Conservation (phyloP, 2,797 vertebrate species). For the Pangasius djambal region DNA sequence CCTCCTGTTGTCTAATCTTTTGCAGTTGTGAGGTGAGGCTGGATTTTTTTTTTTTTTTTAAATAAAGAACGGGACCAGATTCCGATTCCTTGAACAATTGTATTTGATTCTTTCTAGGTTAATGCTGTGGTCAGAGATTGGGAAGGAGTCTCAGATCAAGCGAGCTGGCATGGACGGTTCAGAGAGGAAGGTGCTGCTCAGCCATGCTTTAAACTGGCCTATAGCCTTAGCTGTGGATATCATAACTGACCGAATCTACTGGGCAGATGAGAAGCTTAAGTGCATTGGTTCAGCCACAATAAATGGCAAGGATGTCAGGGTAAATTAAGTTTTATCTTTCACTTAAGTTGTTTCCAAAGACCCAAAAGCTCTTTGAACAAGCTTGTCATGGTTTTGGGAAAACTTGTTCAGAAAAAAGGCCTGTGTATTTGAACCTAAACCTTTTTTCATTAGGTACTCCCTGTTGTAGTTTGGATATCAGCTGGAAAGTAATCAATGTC, state of each 20-base stretch:
- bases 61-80: background rate
- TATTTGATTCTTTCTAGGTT: slow-evolving; percentile 70
- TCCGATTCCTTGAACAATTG: background rate
- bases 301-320: slow-evolving; percentile 81
- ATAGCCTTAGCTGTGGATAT: slow-evolving; percentile 84
- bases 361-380: background rate
- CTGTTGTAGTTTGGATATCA: background rate
- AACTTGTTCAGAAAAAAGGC: background rate
- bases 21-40: no score
- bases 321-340: slow-evolving; percentile 54
- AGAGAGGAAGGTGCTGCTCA: slow-evolving; percentile 75
- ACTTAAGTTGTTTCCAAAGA: no score
- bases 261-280: slow-evolving; percentile 88
- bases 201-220: slow-evolving; percentile 80
- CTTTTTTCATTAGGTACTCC: background rate
- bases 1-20: background rate
- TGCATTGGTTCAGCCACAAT: slow-evolving; percentile 82
- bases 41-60: no score
- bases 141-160: slow-evolving; percentile 80
- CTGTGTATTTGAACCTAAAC: background rate
- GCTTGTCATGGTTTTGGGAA: background rate
- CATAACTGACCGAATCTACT: slow-evolving; percentile 82
- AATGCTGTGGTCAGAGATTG: slow-evolving; percentile 92
- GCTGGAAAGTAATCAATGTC: background rate
- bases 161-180: slow-evolving; percentile 88